Percentiles rank a stretch among this genome's conserved stretches.
These are phyloP conservation scores for Harpegnathos saltator DNA, from an alignment of 1,140 invertebrate genomes.

Conservation along the genomic window DNA sequence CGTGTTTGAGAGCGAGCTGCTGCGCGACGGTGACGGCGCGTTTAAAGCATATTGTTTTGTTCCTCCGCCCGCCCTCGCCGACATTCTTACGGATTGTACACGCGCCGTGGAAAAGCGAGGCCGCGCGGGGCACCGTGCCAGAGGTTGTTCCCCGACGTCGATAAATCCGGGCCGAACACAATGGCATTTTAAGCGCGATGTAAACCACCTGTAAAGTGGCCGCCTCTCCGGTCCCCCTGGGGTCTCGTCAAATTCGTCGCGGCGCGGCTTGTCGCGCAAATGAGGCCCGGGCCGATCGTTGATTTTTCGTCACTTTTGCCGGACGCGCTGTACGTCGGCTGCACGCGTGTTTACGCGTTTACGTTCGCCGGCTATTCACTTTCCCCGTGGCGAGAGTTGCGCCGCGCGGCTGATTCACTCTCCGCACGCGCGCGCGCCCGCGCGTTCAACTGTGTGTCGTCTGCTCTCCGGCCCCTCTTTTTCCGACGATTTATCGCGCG, in stretches of 20 bases:
- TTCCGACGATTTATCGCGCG: slow-evolving; percentile 16
- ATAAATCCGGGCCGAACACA: slow-evolving; percentile 66
- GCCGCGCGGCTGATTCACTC: slow-evolving; percentile 41
- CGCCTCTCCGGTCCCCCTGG: background rate
- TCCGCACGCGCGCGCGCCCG: slow-evolving; percentile 19
- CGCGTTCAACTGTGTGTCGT: slow-evolving; percentile 50
- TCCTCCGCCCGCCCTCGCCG: too few species aligned
- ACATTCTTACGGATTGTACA: slow-evolving; percentile 45
- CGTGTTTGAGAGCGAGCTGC: background rate
- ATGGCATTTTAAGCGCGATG: slow-evolving; percentile 68
- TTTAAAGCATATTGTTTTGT: slow-evolving; percentile 68
- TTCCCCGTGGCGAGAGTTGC: slow-evolving; percentile 18
- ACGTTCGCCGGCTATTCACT: background rate
- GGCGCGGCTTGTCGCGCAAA: slow-evolving; percentile 51
- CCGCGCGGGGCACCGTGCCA: slow-evolving; percentile 64
- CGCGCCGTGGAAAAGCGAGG: slow-evolving; percentile 46
- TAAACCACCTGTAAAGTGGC: slow-evolving; percentile 71
- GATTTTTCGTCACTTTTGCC: slow-evolving; percentile 46
- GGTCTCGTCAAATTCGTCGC: slow-evolving; percentile 61
- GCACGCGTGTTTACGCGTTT: background rate
- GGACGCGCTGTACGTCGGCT: background rate
- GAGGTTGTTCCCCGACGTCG: slow-evolving; percentile 50
- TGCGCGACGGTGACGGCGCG: slow-evolving; percentile 18
- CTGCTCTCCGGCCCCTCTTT: background rate
- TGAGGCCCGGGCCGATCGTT: slow-evolving; percentile 42